Base-by-base conservation (phyloP, 2,888 invertebrate species). In the Sepiola atlantica region DNA sequence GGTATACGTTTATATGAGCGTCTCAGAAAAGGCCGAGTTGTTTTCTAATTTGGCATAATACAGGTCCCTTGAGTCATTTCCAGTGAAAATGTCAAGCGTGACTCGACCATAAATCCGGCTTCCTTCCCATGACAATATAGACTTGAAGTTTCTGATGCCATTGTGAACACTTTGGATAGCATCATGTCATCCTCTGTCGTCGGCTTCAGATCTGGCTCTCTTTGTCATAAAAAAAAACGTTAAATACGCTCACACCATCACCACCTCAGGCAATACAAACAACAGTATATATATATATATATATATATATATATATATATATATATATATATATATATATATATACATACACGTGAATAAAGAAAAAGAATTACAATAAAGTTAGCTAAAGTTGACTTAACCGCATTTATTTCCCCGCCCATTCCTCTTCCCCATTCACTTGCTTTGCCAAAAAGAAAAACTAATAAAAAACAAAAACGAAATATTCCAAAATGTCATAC, bases 81-180 rank as follows among this genome's bases (percentile, higher is more conserved):
- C 28, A 45, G 45, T 55, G 92, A 92, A 90, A 92, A 92, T 92
- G 92, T 92, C 92, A 92, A 18, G 92, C 92, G 55, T 92, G 92
- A 92, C 55, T 45, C 92, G 45, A 55, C 55, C 92, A 54, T 92
- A 92, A 77, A 55, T 28, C 92, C 35, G 55, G 35, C 92, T 92
- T 92, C 92, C 92, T 92, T 55, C 55, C 92, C 55, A 55, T 92
- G 45, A 92, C 92, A 92, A 92, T 92, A 92, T 92, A 92, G n/a
- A 77, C 77, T 77, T 77, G n/a, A 77, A 77, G 77, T 77, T 77
- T 77, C 77, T 16, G 77, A n/a, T 77, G 77, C 77, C 18, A 77
- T 77, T 77, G 77, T 77, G 77, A 77, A 77, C 77, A 77, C 77
- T 77, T 77, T 77, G 18, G n/a, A 16, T 4, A 77, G n/a, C n/a